Conservation (phyloP, 2,113 vertebrate species). For the Cheilinus undulatus region DNA sequence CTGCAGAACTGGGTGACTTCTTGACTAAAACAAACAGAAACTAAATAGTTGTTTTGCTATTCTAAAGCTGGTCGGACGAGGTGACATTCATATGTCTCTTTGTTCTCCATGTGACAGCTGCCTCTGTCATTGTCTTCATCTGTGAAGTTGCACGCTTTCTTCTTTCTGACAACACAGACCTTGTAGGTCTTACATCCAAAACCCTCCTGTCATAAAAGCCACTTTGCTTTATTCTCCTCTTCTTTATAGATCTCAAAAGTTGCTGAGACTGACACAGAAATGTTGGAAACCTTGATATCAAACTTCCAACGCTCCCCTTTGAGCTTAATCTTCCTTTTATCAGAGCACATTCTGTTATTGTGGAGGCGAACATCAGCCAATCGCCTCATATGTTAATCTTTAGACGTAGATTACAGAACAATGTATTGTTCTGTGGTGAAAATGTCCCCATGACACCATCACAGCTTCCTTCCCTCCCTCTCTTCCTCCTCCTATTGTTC, state of each 20-base stretch:
- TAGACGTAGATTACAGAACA: neutral
- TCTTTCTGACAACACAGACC: constrained; percentile 12
- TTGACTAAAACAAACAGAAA: too few relatives aligned
- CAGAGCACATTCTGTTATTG: neutral
- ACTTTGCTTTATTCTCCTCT: neutral
- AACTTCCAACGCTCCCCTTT: neutral
- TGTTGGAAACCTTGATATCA: neutral
- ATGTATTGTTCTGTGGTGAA: constrained; percentile 2
- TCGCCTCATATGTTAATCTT: neutral
- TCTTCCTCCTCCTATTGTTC: neutral
- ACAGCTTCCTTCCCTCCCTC: neutral
- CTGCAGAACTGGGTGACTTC: too few relatives aligned
- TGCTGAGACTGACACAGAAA: neutral
- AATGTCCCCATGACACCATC: neutral
- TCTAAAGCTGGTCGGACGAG: neutral
- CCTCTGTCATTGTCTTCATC: neutral
- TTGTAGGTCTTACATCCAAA: constrained; percentile 1
- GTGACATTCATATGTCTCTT: neutral
- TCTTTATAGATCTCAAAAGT: neutral
- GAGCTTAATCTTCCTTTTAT: neutral
- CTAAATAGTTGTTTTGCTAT: neutral
- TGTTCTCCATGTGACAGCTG: neutral
- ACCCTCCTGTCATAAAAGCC: neutral
- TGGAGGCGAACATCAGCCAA: neutral
- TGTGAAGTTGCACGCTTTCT: neutral